phyloP scores from a whole-genome alignment of 1,140 invertebrate genomes.

The Heliconius congener region DNA sequence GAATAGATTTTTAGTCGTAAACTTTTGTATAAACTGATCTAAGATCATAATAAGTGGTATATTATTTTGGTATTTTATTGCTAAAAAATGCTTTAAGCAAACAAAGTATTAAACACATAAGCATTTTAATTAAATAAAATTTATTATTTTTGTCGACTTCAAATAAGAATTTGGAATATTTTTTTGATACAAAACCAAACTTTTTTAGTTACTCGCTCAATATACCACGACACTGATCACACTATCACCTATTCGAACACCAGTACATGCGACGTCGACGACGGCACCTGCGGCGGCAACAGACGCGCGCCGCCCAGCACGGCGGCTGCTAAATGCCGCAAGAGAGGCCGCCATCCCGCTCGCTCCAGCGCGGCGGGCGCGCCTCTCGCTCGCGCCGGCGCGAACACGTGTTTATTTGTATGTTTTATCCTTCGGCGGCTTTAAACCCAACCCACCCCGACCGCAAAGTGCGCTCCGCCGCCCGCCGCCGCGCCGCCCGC shows the following conservation, averaged over 20 bases:
- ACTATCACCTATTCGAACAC: neutral
- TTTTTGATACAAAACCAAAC: neutral
- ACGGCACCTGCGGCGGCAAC: constrained; percentile 23
- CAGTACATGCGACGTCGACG: constrained; percentile 4
- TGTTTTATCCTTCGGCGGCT: constrained; percentile 83
- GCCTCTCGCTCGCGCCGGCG: constrained; percentile 79
- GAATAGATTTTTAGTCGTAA: no score
- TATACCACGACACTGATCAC: constrained; percentile 29
- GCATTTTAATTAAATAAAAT: no score
- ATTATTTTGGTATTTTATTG: no score
- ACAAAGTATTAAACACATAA: no score
- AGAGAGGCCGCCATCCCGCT: constrained; percentile 67
- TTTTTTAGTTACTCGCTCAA: neutral
- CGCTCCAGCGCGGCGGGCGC: constrained; percentile 49
- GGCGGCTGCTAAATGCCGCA: constrained; percentile 78
- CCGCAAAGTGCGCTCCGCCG: constrained; percentile 79
- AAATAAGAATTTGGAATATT: neutral
- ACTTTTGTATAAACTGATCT: no score
- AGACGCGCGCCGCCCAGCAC: constrained; percentile 55
- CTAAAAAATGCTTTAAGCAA: no score
- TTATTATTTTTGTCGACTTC: no score
- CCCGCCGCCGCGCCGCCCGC: constrained; percentile 51
- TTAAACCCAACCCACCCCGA: constrained; percentile 82
- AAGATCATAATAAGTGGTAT: no score
- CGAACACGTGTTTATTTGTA: constrained; percentile 83